Percentiles rank a stretch among this genome's conserved stretches.
Evolutionary conservation across 1,140 invertebrate species (phyloP).

Genomic region (Drosophila malerkotliana): DNA sequence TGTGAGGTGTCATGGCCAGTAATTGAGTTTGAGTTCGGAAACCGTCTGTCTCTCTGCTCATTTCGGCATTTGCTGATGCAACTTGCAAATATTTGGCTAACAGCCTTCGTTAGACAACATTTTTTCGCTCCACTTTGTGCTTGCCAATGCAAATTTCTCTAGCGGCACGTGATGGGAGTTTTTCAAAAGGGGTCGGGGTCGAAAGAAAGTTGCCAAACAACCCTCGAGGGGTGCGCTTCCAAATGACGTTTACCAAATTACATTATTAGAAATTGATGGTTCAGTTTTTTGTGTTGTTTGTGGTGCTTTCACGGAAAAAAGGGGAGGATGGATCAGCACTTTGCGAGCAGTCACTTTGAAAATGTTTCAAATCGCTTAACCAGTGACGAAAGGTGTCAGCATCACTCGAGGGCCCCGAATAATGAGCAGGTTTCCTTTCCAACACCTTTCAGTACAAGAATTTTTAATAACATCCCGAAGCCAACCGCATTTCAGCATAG

Average conservation of each 20-base stretch:
- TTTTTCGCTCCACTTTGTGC: conserved; percentile 16
- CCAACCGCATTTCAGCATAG: conserved; percentile 61
- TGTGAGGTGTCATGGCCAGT: conserved; percentile 77
- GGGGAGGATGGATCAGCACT: conserved; percentile 27
- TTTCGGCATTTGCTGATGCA: conserved; percentile 71
- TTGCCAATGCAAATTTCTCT: conserved; percentile 57
- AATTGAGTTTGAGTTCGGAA: conserved; percentile 69
- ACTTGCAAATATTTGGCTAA: conserved; percentile 79
- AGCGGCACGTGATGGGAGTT: conserved; percentile 62
- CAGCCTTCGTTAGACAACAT: conserved; percentile 66
- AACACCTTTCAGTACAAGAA: conserved; percentile 43
- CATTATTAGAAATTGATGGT: conserved; percentile 82
- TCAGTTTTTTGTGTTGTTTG: conserved; percentile 14
- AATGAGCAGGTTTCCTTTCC: conserved; percentile 22
- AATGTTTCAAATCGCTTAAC: conserved; percentile 31
- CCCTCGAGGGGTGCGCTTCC: conserved; percentile 44
- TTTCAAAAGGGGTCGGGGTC: conserved; percentile 2
- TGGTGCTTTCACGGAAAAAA: background rate
- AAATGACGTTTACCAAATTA: conserved; percentile 80
- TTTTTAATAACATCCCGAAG: conserved; percentile 62
- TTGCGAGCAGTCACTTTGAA: conserved; percentile 15
- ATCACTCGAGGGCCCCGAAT: conserved; percentile 10
- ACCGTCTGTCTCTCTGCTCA: conserved; percentile 44
- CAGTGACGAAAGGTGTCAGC: conserved; percentile 21
- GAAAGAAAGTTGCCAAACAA: conserved; percentile 28